Percentiles rank a stretch among this genome's conserved stretches.
Evolutionary conservation across 2,797 vertebrate species (phyloP).

Genomic region (Cryptoprocta ferox): DNA sequence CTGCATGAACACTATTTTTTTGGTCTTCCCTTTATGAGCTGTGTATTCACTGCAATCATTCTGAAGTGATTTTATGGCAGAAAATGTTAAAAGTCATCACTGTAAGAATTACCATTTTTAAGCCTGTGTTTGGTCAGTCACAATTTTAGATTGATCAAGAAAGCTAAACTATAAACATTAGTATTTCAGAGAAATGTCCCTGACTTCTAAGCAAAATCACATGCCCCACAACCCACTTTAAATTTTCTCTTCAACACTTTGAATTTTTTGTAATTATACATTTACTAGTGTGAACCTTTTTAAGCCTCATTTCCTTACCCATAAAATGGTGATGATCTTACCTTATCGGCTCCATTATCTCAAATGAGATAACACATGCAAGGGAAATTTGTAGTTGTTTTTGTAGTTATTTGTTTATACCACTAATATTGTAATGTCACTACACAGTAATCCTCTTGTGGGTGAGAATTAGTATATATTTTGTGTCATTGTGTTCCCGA

Average conservation of each 20-base stretch:
- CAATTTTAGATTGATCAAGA: constrained; percentile 36
- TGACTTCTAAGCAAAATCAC: neutral
- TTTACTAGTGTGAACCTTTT: neutral
- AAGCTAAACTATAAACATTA: constrained; percentile 9
- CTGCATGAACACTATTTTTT: constrained; percentile 40
- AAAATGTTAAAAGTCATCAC: constrained; percentile 20
- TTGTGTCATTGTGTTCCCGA: neutral
- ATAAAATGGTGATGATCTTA: neutral
- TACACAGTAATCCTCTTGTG: neutral
- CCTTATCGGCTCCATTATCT: neutral
- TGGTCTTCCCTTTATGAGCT: neutral
- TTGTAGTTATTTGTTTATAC: neutral
- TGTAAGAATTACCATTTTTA: constrained; percentile 28
- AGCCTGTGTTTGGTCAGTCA: neutral
- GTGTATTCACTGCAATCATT: constrained; percentile 26
- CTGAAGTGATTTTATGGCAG: constrained; percentile 12
- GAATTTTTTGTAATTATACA: neutral
- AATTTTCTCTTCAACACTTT: neutral
- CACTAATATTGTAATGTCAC: neutral
- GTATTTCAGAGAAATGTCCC: neutral
- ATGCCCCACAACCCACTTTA: neutral
- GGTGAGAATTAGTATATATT: neutral
- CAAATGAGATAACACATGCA: neutral
- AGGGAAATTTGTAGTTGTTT: neutral
- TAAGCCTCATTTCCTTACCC: neutral